Conservation (phyloP, 2,113 vertebrate genomes). For the Leptobrachium leishanense region DNA sequence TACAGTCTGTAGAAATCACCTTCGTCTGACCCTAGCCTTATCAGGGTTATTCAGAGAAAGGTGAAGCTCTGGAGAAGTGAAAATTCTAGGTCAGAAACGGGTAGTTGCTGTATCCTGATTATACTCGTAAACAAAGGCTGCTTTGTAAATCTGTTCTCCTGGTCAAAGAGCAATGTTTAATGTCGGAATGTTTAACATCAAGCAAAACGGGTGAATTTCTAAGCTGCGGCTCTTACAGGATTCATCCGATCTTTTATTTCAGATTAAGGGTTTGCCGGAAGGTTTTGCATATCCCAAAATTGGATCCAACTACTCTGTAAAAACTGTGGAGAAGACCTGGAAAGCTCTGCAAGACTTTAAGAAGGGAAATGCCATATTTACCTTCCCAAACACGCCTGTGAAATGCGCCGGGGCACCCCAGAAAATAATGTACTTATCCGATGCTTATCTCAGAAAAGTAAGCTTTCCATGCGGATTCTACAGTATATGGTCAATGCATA, state of each 20-base stretch:
- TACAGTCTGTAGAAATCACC: too few species aligned
- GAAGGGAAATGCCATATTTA: slow-evolving; percentile 91
- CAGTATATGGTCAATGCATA: too few species aligned
- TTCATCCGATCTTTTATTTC: slow-evolving; percentile 18
- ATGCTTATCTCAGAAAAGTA: slow-evolving; percentile 89
- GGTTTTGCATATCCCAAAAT: slow-evolving; percentile 86
- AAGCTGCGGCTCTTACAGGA: background rate
- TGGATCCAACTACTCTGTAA: slow-evolving; percentile 90
- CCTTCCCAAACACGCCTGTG: slow-evolving; percentile 88
- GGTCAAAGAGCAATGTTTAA: too few species aligned
- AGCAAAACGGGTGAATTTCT: too few species aligned
- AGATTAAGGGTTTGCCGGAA: slow-evolving; percentile 96
- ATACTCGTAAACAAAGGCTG: too few species aligned
- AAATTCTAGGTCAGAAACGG: too few species aligned
- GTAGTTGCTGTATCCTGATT: too few species aligned
- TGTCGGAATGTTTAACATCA: too few species aligned
- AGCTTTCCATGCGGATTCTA: background rate
- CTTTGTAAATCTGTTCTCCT: too few species aligned
- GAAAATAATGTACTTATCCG: slow-evolving; percentile 97
- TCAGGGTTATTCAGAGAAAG: too few species aligned
- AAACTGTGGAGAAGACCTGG: slow-evolving; percentile 94
- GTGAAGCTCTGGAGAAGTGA: too few species aligned
- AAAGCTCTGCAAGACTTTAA: slow-evolving; percentile 85
- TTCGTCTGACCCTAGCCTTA: too few species aligned
- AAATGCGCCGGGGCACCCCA: slow-evolving; percentile 96